Evolutionary conservation across 2,888 invertebrate genomes (phyloP).

Genomic region (Thymelicus acteon): DNA sequence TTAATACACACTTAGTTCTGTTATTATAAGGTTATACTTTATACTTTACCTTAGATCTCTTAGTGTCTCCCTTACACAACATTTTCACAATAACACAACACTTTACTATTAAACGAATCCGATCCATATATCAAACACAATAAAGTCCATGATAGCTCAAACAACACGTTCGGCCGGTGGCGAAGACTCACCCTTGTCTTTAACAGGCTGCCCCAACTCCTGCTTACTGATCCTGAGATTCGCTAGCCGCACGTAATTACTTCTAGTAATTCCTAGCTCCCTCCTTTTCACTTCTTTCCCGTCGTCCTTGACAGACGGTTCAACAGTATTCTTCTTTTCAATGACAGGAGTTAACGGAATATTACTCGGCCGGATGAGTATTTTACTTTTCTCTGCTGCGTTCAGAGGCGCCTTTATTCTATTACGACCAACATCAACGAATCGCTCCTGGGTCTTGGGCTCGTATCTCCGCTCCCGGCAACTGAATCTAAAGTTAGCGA

Average conservation of each 20-base stretch:
- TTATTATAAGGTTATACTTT: constrained; percentile 1
- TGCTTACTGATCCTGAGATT: constrained; percentile 72
- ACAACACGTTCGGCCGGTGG: constrained; percentile 67
- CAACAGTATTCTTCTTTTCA: constrained; percentile 49
- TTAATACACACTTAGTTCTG: background rate
- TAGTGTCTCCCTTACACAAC: background rate
- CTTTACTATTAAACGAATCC: constrained; percentile 9
- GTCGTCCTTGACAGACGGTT: constrained; percentile 39
- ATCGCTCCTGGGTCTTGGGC: constrained; percentile 48
- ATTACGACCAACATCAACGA: constrained; percentile 62
- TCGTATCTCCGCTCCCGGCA: constrained; percentile 62
- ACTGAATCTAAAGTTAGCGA: constrained; percentile 72
- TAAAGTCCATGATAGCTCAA: constrained; percentile 41
- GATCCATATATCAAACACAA: constrained; percentile 2
- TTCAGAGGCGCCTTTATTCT: constrained; percentile 59
- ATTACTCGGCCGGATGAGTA: constrained; percentile 51
- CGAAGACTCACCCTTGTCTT: constrained; percentile 47
- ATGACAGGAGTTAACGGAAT: constrained; percentile 53
- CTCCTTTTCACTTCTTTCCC: constrained; percentile 52
- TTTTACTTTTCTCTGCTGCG: constrained; percentile 44
- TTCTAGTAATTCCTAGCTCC: constrained; percentile 70
- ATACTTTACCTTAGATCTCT: constrained; percentile 8
- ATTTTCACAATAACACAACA: constrained; percentile 6
- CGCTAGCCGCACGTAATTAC: constrained; percentile 79
- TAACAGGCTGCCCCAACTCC: constrained; percentile 51